Evolutionary conservation across 2,797 vertebrate species (phyloP).

Genomic region (Caiman crocodilus): DNA sequence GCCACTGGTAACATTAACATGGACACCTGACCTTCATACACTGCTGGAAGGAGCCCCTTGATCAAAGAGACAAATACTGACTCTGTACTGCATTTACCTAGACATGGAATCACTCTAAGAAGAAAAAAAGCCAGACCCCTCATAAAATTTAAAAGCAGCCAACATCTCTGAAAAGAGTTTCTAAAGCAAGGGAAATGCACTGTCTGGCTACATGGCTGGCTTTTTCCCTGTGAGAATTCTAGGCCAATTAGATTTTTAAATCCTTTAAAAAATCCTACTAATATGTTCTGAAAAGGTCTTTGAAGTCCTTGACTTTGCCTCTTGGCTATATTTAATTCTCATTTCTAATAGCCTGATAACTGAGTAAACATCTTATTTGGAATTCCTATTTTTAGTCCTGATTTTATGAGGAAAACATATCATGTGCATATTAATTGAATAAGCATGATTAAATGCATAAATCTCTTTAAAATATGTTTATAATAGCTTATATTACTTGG

Average conservation of each 20-base stretch:
- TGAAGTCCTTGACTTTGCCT: not conserved
- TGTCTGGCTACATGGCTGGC: not conserved
- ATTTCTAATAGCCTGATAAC: not conserved
- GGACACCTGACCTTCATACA: constrained; percentile 60
- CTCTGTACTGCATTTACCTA: constrained; percentile 5
- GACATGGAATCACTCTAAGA: constrained; percentile 35
- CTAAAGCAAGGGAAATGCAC: not conserved
- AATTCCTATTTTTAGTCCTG: not conserved
- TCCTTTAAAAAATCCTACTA: not conserved
- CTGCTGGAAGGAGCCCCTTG: constrained; percentile 60
- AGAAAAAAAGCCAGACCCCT: not conserved
- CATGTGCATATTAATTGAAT: not conserved
- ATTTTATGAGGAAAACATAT: not conserved
- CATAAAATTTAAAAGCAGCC: not conserved
- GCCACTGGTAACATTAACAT: constrained; percentile 20
- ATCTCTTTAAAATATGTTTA: not conserved
- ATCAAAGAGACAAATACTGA: constrained; percentile 31
- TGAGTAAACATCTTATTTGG: not conserved
- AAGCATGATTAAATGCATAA: rapidly evolving
- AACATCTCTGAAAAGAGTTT: not conserved
- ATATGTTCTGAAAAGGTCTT: not conserved
- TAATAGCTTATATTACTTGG: not conserved
- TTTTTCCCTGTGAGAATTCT: not conserved
- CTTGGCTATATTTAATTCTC: not conserved
- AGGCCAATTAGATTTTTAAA: not conserved